Base-by-base conservation (phyloP, 35 echinoderm and acorn worm genomes). In the Eucidaris tribuloides region DNA sequence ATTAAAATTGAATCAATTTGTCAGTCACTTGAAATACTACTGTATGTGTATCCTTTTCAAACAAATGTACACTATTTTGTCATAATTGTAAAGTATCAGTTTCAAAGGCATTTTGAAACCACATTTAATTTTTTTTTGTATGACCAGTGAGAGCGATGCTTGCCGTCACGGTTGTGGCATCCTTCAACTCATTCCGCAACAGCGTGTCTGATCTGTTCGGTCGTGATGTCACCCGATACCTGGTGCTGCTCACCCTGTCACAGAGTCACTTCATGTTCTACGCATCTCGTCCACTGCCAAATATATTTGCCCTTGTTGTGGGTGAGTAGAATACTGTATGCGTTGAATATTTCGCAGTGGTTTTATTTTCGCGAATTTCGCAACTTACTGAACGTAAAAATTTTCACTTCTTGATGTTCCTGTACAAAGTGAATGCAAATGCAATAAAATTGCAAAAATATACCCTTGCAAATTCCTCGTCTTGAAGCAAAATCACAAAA, bases 191-290 rank as follows among this genome's bases (percentile, higher is more conserved):
- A 13, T 99, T 90, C 35, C 78, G 78, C 29, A 45, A 64, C 31
- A 77, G 78, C 25, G 83, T 99, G 38, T 71, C 82, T n/a, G 79
- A 79, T 39, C 76, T 66, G 60, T 89, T 99, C 84, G 96, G 91
- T 19, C 57, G 65, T 19, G 71, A 62, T 60, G 87, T 93, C 27
- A 79, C 90, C 5, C 90, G 80, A 59, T 89, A 93, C 65, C 78
- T 93, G 11, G 71, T 93, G 23, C 48, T 99, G 9, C 48, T 99
- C 20, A 99, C 96, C 27, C 38, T 93, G 30, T 83, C 91, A 43
- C 96, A 99, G 87, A 93, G 93, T 56, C 96, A 99, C 61, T 93
- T 99, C 70, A 83, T 93, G 86, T 99, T 93, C 63, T 93, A 99
- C 65, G 37, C 78, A 4, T 87, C 90, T 29, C 82, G 96, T 35